Base-by-base conservation (phyloP, 2,888 invertebrate genomes). In the Terebella lapidaria region DNA sequence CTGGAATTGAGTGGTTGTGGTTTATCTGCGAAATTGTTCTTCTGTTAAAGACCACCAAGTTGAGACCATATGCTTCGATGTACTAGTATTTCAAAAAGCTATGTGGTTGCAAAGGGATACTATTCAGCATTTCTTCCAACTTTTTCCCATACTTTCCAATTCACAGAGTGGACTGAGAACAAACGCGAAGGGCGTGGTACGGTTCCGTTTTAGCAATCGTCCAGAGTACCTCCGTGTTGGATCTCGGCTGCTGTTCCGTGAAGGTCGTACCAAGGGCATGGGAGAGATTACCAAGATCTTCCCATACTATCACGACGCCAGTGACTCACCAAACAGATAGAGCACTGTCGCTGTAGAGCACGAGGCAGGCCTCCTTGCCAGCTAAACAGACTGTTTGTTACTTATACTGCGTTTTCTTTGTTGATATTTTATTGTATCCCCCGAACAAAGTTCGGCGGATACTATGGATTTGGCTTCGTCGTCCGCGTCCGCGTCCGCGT, bases 171-270 rank as follows among this genome's bases (percentile, higher is more conserved):
- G 54, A 5, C 67, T 79, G 27, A 86, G 89, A 42, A 92, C 92
- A 0, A 93, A 94, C 69, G 90, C 92, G 72, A 86, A 86, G 3
- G 93, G 92, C 0, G 88, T 90, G 0, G 93, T 94, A 0, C 82
- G 91, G 72, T 94, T 96, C 82, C 86, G 90, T 61, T 94, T 96
- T 81, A 86, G 90, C 60, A 86, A 89, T 52, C 89, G 92, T 75
- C 94, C 95, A 0, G 96, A 96, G 80, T 92, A 89, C 81, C 86
- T 96, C 15, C 81, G 89, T 68, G 85, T 86, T 67, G 87, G 92
- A 58, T 85, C 92, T 84, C 82, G 92, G 56, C 83, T 94, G 28
- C 83, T 94, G 46, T 89, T 94, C 74, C 85, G 93, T 54, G 91
- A 92, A 74, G 91, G 92, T 5, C 85, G 86, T 65, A 88, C 91